These are phyloP conservation scores for Tuberolachnus salignus DNA, from an alignment of 2,888 invertebrate genomes.

Conservation along the genomic window DNA sequence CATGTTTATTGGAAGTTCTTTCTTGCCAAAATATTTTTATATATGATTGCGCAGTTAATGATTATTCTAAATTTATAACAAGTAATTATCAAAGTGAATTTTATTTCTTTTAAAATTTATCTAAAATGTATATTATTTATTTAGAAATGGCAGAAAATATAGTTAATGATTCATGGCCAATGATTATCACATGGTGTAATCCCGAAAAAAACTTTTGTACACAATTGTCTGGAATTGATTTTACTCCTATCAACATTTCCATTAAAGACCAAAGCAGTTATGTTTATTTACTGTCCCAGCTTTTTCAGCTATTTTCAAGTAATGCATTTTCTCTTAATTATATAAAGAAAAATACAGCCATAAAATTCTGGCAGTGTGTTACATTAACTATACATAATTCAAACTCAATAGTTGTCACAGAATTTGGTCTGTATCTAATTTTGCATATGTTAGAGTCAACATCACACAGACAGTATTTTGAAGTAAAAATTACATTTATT, in stretches of 20 bases:
- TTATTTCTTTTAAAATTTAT: not conserved
- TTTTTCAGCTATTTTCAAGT: constrained; percentile 40
- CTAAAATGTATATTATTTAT: constrained; percentile 4
- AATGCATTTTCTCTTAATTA: constrained; percentile 36
- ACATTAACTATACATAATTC: constrained; percentile 42
- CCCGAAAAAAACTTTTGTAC: constrained; percentile 39
- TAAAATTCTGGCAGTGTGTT: constrained; percentile 38
- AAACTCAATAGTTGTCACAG: constrained; percentile 17
- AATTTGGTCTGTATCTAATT: constrained; percentile 32
- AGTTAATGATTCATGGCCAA: constrained; percentile 31
- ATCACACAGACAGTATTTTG: constrained; percentile 42
- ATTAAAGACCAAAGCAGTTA: constrained; percentile 25
- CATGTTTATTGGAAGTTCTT: constrained; percentile 51
- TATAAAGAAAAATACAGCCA: constrained; percentile 27
- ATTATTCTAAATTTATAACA: constrained; percentile 50
- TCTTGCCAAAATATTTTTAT: constrained; percentile 45
- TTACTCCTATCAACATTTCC: constrained; percentile 36
- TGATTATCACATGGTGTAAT: constrained; percentile 45
- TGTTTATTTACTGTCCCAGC: constrained; percentile 22
- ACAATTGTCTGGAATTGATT: constrained; percentile 39
- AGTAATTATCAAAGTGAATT: constrained; percentile 15
- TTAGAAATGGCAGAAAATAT: constrained; percentile 44
- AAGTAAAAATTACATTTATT: constrained; percentile 3
- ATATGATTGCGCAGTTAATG: constrained; percentile 52
- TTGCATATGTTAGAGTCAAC: constrained; percentile 28